Evolutionary conservation across 2,113 vertebrate species (phyloP).

Genomic region (Struthio camelus): DNA sequence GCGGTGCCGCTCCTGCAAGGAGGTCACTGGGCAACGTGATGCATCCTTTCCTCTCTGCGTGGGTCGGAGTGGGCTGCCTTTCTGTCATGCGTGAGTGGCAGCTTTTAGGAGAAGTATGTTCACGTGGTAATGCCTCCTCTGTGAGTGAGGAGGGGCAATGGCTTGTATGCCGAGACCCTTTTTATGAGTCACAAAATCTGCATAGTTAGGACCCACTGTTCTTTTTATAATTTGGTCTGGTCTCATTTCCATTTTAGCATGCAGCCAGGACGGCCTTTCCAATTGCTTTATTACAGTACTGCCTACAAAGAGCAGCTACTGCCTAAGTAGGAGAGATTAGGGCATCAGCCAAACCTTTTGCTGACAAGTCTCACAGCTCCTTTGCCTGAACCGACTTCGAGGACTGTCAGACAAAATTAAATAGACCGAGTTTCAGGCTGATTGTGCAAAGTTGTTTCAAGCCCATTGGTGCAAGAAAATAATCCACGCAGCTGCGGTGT

Average conservation of each 20-base stretch:
- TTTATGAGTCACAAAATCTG: not conserved
- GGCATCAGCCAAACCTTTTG: not conserved
- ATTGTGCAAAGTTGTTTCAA: not conserved
- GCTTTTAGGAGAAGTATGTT: not conserved
- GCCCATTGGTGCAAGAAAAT: not conserved
- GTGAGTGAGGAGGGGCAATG: not conserved
- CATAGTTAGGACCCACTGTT: not conserved
- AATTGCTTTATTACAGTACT: not conserved
- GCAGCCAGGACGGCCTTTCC: not conserved
- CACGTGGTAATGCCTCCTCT: rapidly evolving
- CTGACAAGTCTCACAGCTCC: not conserved
- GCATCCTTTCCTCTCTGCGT: rapidly evolving
- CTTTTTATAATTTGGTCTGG: not conserved
- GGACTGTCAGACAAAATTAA: not conserved
- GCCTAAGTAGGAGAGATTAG: not conserved
- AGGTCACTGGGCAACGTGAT: not conserved
- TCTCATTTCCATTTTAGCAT: not conserved
- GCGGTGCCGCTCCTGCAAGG: not conserved
- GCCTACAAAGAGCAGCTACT: not conserved
- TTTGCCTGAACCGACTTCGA: not conserved
- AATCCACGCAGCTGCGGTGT: rapidly evolving
- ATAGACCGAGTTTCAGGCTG: not conserved
- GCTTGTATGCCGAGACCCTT: not conserved
- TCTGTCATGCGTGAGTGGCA: not conserved
- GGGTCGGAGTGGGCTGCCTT: not conserved